Conservation (phyloP, 2,888 invertebrate genomes). For the Standfussiana lucernea region DNA sequence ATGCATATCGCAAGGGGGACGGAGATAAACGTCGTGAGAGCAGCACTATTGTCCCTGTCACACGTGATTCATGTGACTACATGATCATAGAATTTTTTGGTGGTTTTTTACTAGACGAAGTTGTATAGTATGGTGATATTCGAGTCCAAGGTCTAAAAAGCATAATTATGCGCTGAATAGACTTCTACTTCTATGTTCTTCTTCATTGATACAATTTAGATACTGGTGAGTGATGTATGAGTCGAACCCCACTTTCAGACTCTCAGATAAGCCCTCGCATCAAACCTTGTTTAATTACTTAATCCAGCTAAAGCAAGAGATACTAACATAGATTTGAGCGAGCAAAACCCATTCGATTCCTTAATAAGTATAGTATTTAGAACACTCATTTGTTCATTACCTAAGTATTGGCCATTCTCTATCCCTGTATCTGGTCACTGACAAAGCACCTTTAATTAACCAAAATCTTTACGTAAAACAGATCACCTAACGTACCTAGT, state of each 20-base stretch:
- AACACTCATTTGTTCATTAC: not conserved
- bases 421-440: not conserved
- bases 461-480: constrained; percentile 58
- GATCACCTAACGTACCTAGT: constrained; percentile 59
- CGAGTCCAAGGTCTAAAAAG: not conserved
- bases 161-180: not conserved
- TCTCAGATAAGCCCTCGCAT: not conserved
- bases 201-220: not conserved
- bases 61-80: constrained; percentile 37
- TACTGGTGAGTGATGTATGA: not conserved
- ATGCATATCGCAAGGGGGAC: constrained; percentile 62
- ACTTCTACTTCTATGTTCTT: not conserved
- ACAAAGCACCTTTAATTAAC: constrained; percentile 57
- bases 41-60: constrained; percentile 44
- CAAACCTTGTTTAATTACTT: too few relatives aligned
- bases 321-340: not conserved
- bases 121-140: not conserved
- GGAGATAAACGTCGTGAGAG: constrained; percentile 57
- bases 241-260: not conserved
- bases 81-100: constrained; percentile 2
- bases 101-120: not conserved
- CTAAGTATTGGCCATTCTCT: not conserved
- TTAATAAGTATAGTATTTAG: not conserved
- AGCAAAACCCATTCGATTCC: not conserved
- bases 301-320: not conserved